Percentiles rank a stretch among this genome's conserved stretches.
phyloP scores from a whole-genome alignment of 2,888 invertebrate genomes.

The Spatulosminthurus flaviceps region DNA sequence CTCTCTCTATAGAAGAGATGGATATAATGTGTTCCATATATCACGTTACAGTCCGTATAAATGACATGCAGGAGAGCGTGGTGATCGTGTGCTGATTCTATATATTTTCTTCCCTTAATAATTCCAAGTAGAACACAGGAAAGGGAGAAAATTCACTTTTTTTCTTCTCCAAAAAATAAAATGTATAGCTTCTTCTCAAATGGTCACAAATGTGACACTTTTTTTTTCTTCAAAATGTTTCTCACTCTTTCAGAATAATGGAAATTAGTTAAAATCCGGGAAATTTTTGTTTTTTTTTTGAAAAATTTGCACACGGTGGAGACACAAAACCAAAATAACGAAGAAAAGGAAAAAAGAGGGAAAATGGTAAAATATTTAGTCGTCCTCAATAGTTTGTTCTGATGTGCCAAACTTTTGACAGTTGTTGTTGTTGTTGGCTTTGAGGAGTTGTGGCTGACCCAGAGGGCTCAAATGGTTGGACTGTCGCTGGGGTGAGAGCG shows the following conservation, averaged over 20 bases:
- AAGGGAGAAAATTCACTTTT: conserved; percentile 43
- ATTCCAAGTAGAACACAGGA: conserved; percentile 33
- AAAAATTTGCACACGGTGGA: too few species aligned
- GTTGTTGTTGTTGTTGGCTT: background rate
- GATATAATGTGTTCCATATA: too few species aligned
- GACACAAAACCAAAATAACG: too few species aligned
- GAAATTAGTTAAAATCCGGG: too few species aligned
- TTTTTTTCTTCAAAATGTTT: background rate
- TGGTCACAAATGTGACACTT: conserved; percentile 3
- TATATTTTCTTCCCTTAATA: background rate
- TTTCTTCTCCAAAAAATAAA: conserved; percentile 3
- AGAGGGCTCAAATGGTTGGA: background rate
- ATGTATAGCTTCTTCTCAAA: background rate
- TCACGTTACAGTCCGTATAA: too few species aligned
- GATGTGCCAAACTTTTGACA: conserved; percentile 31
- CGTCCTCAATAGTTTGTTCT: conserved; percentile 5
- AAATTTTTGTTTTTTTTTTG: too few species aligned
- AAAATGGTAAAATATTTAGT: too few species aligned
- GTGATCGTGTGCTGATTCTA: conserved; percentile 10
- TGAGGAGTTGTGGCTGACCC: background rate
- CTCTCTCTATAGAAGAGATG: background rate
- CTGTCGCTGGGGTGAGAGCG: background rate
- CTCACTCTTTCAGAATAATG: too few species aligned
- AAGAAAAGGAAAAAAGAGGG: too few species aligned
- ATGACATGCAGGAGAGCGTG: conserved; percentile 8